Conservation (phyloP, 2,113 vertebrate genomes). For the Uria lomvia region DNA sequence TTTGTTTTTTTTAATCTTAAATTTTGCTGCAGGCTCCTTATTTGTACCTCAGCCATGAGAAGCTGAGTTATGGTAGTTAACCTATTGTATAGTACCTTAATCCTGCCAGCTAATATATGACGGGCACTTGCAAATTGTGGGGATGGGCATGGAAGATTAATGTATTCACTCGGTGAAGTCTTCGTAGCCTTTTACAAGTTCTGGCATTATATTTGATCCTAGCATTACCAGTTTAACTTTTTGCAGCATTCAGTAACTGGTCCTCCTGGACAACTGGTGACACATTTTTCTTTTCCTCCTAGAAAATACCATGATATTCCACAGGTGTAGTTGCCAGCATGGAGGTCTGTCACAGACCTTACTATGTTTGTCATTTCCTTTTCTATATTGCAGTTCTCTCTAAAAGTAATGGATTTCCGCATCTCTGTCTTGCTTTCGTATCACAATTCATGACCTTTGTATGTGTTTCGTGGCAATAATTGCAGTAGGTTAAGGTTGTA, state of each 20-base stretch:
- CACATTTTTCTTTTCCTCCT: not conserved
- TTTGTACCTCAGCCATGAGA: not conserved
- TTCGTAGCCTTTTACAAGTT: not conserved
- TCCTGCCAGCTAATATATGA: not conserved
- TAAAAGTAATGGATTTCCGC: conserved; percentile 20
- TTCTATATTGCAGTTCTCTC: not conserved
- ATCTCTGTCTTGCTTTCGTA: not conserved
- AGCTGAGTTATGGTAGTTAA: not conserved
- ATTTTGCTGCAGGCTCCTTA: not conserved
- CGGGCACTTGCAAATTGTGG: not conserved
- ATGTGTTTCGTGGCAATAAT: not conserved
- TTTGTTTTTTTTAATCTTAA: not conserved
- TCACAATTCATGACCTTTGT: conserved; percentile 7
- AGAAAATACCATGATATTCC: not conserved
- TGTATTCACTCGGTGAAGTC: not conserved
- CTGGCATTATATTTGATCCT: not conserved
- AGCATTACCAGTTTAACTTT: not conserved
- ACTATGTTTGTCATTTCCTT: conserved; percentile 25
- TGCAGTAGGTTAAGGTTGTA: not conserved
- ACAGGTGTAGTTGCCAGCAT: not conserved
- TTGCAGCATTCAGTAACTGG: not conserved
- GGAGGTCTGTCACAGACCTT: not conserved
- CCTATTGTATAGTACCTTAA: not conserved
- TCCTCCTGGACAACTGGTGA: not conserved
- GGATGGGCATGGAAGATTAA: not conserved